Evolutionary conservation across 2,113 vertebrate species (phyloP), one percentile per base, ranked within the genome.

Genomic region (Dasyornis broadbenti): DNA sequence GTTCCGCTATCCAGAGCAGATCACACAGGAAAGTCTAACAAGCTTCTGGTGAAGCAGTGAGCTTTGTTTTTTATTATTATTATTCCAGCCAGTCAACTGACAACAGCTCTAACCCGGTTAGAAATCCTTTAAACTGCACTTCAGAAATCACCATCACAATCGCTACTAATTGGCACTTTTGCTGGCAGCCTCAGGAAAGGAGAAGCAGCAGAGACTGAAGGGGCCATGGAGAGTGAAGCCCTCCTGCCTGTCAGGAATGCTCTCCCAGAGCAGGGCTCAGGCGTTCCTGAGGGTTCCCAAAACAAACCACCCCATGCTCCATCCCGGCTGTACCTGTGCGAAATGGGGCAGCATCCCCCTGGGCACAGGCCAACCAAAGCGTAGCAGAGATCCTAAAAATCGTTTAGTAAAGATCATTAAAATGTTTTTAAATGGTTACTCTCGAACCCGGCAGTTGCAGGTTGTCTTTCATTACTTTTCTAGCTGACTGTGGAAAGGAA

Each of bases 1-100:
- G 59, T 86, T 82, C 76, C 2, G 5, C 71, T 80, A 78, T 93
- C 94, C 94, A 39, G 24, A 90, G 89, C 82, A 96, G 95, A 98
- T 97, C 95, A 95, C 92, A 97, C 79, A 92, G 95, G 65, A 91
- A 97, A 80, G 90, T 89, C 96, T 97, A 97, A 96, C 94, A 96
- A 97, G 92, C 94, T 68, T 78, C 81, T 95, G 83, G 75, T 94
- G 94, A 87, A 95, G 96, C 65, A 72, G 57, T 8, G 47, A 83
- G 70, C 5, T 64, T 82, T 72, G n/a, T 50, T 53, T 80, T 53
- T 92, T 90, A 92, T 96, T 91, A 94, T 86, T 90, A 94, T 95
- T 93, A 95, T 96, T 94, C 88, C 59, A 95, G 77, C 96, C 84
- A 96, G 89, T 96, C 71, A 71, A 83, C 86, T 96, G 90, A 96